A percentile compares a stretch with the other conserved stretches of the same genome.
Evolutionary conservation across 1,140 invertebrate genomes (phyloP).

Genomic region (Drosophila littoralis): DNA sequence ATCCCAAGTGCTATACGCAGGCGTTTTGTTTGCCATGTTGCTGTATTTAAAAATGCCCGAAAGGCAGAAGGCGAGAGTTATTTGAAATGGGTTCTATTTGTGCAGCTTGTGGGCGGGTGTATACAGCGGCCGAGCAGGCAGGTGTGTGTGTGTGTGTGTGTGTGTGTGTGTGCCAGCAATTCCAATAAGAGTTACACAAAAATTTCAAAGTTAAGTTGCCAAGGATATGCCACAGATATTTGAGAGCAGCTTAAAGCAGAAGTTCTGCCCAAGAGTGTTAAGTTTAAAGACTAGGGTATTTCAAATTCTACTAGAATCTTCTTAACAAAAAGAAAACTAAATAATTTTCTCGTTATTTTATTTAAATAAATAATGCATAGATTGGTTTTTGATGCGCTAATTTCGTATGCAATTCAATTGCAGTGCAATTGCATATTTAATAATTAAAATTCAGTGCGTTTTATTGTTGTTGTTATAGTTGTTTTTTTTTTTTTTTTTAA

Average conservation of each 20-base stretch:
- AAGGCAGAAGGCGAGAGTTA: constrained; percentile 41
- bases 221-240: constrained; percentile 10
- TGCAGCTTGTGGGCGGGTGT: constrained; percentile 10
- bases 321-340: no score
- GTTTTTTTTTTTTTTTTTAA: constrained; percentile 18
- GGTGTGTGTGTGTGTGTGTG: not conserved
- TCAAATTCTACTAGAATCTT: not conserved
- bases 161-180: no score
- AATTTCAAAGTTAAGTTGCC: constrained; percentile 26
- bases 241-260: not conserved
- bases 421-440: not conserved
- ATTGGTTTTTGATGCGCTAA: not conserved
- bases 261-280: no score
- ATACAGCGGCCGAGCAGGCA: not conserved
- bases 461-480: not conserved
- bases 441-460: not conserved
- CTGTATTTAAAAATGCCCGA: constrained; percentile 68
- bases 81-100: constrained; percentile 44
- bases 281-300: not conserved
- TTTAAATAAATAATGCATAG: not conserved
- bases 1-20: constrained; percentile 18
- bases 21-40: constrained; percentile 15
- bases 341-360: not conserved
- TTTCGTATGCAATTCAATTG: not conserved
- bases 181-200: not conserved